Conservation (phyloP, 2,797 vertebrate species). For the Oreonectes daqikongensis region DNA sequence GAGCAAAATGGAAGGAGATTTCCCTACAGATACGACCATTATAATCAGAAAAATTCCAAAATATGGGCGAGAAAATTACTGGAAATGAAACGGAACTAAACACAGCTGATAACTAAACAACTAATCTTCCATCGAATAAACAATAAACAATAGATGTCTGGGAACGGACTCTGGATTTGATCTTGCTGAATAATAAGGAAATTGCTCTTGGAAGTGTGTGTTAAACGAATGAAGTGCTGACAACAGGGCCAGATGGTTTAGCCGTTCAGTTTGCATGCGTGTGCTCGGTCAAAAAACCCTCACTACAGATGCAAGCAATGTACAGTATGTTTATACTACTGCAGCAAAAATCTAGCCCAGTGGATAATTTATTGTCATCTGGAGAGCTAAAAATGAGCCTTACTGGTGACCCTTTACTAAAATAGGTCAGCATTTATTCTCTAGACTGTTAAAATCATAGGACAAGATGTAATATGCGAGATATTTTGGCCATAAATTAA, state of each 20-base stretch:
- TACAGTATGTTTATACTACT: not conserved
- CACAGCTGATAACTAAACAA: not conserved
- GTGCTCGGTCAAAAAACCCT: not conserved
- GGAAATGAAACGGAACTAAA: conserved; percentile 14
- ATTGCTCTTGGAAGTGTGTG: conserved; percentile 27
- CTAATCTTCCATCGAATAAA: conserved; percentile 21
- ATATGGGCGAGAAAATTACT: not conserved
- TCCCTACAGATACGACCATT: not conserved
- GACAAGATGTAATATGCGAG: not conserved
- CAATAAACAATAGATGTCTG: conserved; percentile 23
- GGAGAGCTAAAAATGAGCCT: not conserved
- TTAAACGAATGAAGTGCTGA: conserved; percentile 34
- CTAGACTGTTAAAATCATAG: not conserved
- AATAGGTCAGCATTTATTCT: not conserved
- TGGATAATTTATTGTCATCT: not conserved
- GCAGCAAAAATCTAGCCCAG: conserved; percentile 4
- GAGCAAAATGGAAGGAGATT: not conserved
- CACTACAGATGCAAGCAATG: not conserved
- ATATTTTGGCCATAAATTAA: not conserved
- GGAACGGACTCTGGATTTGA: conserved; percentile 20
- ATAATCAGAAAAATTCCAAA: not conserved
- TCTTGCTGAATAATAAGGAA: conserved; percentile 16
- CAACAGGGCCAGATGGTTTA: conserved; percentile 33
- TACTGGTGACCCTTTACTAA: not conserved
- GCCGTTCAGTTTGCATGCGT: conserved; percentile 3